A percentile compares a stretch with the other conserved stretches of the same genome.
Evolutionary conservation across 1,140 invertebrate genomes (phyloP).

Genomic region (Caenorhabditis inopinata): DNA sequence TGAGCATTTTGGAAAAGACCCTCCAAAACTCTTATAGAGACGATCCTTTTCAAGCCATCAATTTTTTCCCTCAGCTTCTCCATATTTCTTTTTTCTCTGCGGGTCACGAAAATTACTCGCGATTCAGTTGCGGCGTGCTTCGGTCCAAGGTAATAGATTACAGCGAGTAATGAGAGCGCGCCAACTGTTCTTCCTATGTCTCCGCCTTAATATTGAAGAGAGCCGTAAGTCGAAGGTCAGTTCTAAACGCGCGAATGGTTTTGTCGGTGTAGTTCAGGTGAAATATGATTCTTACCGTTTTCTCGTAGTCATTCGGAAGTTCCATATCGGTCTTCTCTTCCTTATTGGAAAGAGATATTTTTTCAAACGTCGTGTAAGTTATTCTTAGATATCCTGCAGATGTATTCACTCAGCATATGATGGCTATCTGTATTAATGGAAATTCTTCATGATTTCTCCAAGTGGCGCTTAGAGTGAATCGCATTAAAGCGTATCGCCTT

Average conservation of each 20-base stretch:
- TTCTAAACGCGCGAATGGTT: not conserved
- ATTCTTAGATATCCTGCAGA: not conserved
- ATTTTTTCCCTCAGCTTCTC: conserved; percentile 17
- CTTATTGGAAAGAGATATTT: too few species aligned
- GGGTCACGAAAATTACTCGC: conserved; percentile 23
- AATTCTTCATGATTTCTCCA: conserved; percentile 1
- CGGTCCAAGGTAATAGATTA: conserved; percentile 28
- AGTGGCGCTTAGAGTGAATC: conserved; percentile 12
- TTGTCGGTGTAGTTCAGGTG: not conserved
- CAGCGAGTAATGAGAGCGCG: conserved; percentile 10
- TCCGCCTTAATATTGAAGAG: not conserved
- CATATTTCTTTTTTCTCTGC: not conserved
- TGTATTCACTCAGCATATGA: not conserved
- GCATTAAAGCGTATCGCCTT: conserved; percentile 9
- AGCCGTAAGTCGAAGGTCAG: conserved; percentile 30
- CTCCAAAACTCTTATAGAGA: not conserved
- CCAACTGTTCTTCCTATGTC: conserved; percentile 28
- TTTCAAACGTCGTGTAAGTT: not conserved
- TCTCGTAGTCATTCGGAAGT: too few species aligned
- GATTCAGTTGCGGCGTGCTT: not conserved
- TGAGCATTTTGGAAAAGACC: not conserved
- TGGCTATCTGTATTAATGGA: conserved; percentile 21
- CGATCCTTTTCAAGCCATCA: conserved; percentile 18
- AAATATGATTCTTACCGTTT: too few species aligned
- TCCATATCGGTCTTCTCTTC: too few species aligned